These are phyloP conservation scores for Numenius arquata DNA, from an alignment of 2,113 vertebrate species.

Conservation along the genomic window DNA sequence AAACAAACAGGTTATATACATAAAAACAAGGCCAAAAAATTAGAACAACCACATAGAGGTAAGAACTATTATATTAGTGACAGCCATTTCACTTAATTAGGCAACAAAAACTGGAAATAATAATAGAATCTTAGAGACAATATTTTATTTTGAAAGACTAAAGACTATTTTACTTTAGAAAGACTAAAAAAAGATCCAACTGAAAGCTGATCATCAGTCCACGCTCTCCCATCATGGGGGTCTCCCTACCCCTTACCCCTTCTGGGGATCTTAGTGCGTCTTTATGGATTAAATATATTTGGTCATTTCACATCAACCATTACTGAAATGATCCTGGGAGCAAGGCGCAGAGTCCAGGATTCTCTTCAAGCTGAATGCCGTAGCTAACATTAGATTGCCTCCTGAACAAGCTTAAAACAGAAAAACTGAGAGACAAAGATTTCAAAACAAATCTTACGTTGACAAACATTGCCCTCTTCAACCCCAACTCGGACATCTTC, in stretches of 20 bases:
- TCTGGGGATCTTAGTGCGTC: background rate
- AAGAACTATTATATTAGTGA: background rate
- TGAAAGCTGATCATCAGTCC: background rate
- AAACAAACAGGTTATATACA: background rate
- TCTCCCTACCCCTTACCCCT: background rate
- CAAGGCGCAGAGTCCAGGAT: background rate
- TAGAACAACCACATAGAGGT: background rate
- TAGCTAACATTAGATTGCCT: background rate
- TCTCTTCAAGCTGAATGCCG: background rate
- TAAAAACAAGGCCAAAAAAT: background rate
- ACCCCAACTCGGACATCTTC: background rate
- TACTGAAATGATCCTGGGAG: background rate
- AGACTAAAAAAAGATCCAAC: background rate
- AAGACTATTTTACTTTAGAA: background rate
- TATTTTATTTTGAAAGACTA: background rate
- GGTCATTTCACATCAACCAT: background rate
- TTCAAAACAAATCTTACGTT: background rate
- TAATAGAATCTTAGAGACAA: background rate
- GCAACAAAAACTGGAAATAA: background rate
- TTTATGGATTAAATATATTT: background rate
- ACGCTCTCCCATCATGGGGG: accelerated
- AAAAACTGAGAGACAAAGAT: background rate
- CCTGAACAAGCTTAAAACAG: background rate
- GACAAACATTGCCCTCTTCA: background rate
- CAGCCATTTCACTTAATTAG: background rate